Evolutionary conservation across 1,140 invertebrate species (phyloP).

Genomic region (Formica selysi): DNA sequence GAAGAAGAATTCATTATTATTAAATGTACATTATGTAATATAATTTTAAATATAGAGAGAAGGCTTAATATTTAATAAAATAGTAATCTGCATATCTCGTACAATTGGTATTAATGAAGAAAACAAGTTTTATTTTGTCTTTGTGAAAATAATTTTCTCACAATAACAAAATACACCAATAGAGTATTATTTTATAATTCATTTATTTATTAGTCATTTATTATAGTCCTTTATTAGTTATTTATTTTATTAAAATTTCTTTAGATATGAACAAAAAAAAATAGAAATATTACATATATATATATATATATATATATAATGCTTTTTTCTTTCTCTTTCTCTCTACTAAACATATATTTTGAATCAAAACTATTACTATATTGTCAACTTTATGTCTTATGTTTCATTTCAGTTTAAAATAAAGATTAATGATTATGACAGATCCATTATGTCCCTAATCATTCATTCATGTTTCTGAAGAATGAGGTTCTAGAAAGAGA

Average conservation of each 20-base stretch:
- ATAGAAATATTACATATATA: too few species aligned
- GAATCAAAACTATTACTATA: not conserved
- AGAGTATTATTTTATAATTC: not conserved
- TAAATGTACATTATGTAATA: conserved; percentile 20
- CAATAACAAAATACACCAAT: not conserved
- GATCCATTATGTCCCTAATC: not conserved
- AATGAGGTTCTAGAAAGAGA: not conserved
- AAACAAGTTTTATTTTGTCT: not conserved
- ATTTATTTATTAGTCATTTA: not conserved
- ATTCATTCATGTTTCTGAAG: not conserved
- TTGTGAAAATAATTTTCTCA: not conserved
- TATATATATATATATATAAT: too few species aligned
- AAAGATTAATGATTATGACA: not conserved
- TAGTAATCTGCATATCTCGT: not conserved
- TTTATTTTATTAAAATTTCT: not conserved
- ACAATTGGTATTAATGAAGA: not conserved
- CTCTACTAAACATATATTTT: not conserved
- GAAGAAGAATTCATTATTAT: not conserved
- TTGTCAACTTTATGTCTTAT: not conserved
- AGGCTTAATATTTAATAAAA: conserved; percentile 42
- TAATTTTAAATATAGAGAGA: conserved; percentile 14
- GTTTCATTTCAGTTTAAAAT: not conserved
- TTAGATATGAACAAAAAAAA: too few species aligned
- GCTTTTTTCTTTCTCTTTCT: not conserved
- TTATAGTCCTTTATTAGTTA: not conserved